A percentile compares a stretch with the other conserved stretches of the same genome.
phyloP scores from a whole-genome alignment of 2,888 invertebrate genomes.

The Aphodius granarius region DNA sequence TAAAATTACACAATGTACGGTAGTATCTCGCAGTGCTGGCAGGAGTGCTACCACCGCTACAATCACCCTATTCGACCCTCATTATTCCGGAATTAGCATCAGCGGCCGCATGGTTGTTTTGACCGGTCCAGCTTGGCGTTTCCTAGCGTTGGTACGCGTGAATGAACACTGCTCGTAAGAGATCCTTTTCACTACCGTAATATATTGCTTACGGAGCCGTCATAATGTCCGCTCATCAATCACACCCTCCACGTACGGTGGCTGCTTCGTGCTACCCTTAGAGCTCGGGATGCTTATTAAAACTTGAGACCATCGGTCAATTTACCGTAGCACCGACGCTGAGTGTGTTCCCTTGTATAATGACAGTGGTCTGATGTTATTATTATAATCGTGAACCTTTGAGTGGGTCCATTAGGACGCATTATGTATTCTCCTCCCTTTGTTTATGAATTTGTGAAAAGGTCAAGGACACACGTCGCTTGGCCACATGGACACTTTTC shows the following conservation, averaged over 20 bases:
- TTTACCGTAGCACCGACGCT: constrained; percentile 25
- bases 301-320: constrained; percentile 46
- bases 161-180: constrained; percentile 36
- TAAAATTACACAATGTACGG: constrained; percentile 44
- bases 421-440: background rate
- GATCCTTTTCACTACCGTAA: constrained; percentile 39
- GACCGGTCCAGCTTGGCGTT: background rate
- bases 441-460: background rate
- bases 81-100: constrained; percentile 45
- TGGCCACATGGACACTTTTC: no score
- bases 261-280: constrained; percentile 37
- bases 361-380: background rate
- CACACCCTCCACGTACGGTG: constrained; percentile 36
- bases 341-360: constrained; percentile 12
- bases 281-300: constrained; percentile 36
- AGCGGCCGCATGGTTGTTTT: constrained; percentile 32
- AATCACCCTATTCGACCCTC: constrained; percentile 43
- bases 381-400: background rate
- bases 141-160: constrained; percentile 21
- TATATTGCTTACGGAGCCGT: constrained; percentile 43
- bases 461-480: background rate
- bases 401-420: background rate
- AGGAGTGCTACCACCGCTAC: background rate
- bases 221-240: constrained; percentile 45
- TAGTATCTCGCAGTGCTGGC: constrained; percentile 20